A percentile compares a stretch with the other conserved stretches of the same genome.
These are phyloP conservation scores for Diplodus puntazzo DNA, from an alignment of 2,797 vertebrate genomes.

Conservation along the genomic window DNA sequence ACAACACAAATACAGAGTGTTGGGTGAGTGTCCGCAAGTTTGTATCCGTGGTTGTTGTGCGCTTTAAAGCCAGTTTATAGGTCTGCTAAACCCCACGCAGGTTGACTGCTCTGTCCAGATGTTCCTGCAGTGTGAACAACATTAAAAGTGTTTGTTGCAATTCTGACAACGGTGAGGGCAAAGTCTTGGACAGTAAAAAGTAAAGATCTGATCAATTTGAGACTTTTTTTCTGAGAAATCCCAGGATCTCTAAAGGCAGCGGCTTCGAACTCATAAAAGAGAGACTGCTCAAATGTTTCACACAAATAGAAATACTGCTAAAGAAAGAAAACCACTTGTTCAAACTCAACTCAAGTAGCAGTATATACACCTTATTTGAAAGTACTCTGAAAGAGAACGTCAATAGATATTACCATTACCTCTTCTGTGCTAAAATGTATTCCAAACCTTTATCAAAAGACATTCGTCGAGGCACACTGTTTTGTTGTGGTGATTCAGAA, in stretches of 20 bases:
- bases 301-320: too few relatives aligned
- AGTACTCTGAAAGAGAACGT: too few relatives aligned
- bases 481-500: not conserved
- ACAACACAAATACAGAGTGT: conserved; percentile 85
- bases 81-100: not conserved
- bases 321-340: not conserved
- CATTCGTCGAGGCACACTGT: not conserved
- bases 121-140: not conserved
- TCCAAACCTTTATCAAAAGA: not conserved
- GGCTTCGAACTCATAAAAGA: not conserved
- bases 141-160: not conserved
- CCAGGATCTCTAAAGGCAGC: not conserved
- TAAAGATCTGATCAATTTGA: not conserved
- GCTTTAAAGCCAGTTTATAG: not conserved
- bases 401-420: too few relatives aligned
- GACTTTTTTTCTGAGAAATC: not conserved
- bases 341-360: not conserved
- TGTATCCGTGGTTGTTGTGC: not conserved
- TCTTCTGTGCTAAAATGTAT: too few relatives aligned
- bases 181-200: not conserved
- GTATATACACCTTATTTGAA: too few relatives aligned
- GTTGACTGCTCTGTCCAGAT: not conserved
- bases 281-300: too few relatives aligned
- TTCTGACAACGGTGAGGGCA: not conserved
- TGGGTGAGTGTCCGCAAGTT: conserved; percentile 83